Conservation (phyloP, 2,888 invertebrate genomes). For the Pasiphila rectangulata region DNA sequence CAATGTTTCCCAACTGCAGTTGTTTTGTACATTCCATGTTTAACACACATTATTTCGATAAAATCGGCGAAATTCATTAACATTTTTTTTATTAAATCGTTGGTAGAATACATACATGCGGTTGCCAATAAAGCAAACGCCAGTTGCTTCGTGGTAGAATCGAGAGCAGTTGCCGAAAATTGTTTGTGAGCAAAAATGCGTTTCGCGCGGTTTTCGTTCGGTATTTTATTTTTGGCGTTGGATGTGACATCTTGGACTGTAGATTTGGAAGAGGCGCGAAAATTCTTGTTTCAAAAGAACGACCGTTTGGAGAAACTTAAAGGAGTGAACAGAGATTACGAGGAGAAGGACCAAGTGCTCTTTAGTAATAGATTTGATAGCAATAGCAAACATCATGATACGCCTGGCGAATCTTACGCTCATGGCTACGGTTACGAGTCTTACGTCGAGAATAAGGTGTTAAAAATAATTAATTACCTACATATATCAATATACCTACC, state of each 20-base stretch:
- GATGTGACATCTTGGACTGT: constrained; percentile 62
- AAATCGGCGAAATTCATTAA: no score
- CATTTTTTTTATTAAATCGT: not conserved
- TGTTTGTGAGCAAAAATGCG: constrained; percentile 39
- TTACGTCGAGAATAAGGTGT: constrained; percentile 62
- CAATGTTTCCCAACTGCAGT: constrained; percentile 37
- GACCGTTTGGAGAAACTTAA: constrained; percentile 29
- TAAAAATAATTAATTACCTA: not conserved
- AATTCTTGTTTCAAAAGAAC: constrained; percentile 49
- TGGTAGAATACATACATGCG: not conserved
- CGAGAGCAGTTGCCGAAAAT: constrained; percentile 1
- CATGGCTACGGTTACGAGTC: constrained; percentile 49
- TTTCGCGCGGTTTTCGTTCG: constrained; percentile 30
- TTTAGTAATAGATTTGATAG: constrained; percentile 32
- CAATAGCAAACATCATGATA: constrained; percentile 45
- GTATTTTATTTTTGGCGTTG: constrained; percentile 37
- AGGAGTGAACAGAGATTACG: constrained; percentile 28
- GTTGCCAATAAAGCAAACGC: no score
- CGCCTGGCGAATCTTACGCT: constrained; percentile 45
- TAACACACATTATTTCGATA: constrained; percentile 3
- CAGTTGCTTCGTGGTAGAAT: constrained; percentile 8
- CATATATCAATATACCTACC: no score
- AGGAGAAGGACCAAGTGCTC: constrained; percentile 21
- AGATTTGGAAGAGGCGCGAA: constrained; percentile 59
- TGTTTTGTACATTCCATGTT: constrained; percentile 12